These are phyloP conservation scores for Latheticus oryzae DNA, from an alignment of 2,888 invertebrate species.

Conservation along the genomic window DNA sequence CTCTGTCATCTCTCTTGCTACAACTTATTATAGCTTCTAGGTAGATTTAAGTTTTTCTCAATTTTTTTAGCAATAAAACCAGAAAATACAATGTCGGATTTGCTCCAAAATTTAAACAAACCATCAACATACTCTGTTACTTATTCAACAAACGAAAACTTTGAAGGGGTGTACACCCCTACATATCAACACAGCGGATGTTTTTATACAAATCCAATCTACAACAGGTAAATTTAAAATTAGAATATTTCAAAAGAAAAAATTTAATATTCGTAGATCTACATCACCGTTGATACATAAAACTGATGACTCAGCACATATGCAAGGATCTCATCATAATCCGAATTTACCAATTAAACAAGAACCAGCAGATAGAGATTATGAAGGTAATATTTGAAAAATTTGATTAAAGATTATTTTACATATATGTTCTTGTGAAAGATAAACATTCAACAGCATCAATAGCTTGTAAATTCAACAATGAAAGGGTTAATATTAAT, in stretches of 20 bases:
- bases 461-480: slow-evolving; percentile 47
- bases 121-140: slow-evolving; percentile 51
- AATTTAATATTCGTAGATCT: slow-evolving; percentile 29
- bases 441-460: slow-evolving; percentile 39
- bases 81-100: slow-evolving; percentile 56
- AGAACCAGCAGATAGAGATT: slow-evolving; percentile 60
- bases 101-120: slow-evolving; percentile 58
- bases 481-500: slow-evolving; percentile 60
- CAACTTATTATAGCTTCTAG: slow-evolving; percentile 22
- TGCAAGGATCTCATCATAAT: slow-evolving; percentile 27
- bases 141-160: slow-evolving; percentile 52
- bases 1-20: slow-evolving; percentile 46
- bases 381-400: slow-evolving; percentile 52
- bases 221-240: slow-evolving; percentile 52
- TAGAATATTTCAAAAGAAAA: slow-evolving; percentile 2
- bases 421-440: slow-evolving; percentile 9
- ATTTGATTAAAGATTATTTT: slow-evolving; percentile 6
- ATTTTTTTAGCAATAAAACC: slow-evolving; percentile 60
- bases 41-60: no score
- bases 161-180: slow-evolving; percentile 59
- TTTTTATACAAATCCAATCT: slow-evolving; percentile 59
- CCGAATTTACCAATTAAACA: slow-evolving; percentile 57
- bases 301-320: slow-evolving; percentile 14
- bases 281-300: slow-evolving; percentile 33
- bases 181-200: slow-evolving; percentile 59